Percentiles rank a stretch among this genome's conserved stretches.
These are phyloP conservation scores for Copidosoma aretas DNA, from an alignment of 2,888 invertebrate species.

Conservation along the genomic window DNA sequence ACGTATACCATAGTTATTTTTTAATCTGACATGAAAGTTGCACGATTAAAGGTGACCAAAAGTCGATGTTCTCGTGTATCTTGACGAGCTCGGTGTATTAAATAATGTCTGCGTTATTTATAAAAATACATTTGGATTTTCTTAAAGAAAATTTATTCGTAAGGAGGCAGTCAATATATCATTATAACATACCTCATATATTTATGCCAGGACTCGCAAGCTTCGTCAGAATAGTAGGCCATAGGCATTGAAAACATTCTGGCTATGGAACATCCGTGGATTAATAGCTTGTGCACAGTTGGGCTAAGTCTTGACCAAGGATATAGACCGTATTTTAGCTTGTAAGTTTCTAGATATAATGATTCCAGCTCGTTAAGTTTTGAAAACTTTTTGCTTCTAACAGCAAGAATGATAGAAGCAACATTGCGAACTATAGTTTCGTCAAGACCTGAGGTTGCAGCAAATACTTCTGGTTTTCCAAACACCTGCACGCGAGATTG, in stretches of 20 bases:
- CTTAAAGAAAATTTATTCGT: no score
- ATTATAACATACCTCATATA: no score
- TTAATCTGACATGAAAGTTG: not conserved
- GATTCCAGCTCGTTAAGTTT: conserved; percentile 3
- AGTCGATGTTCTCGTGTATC: conserved; percentile 1
- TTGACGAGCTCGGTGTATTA: conserved; percentile 2
- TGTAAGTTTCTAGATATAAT: conserved; percentile 12
- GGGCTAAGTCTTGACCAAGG: conserved; percentile 13
- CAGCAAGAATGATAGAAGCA: not conserved
- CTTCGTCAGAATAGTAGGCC: conserved; percentile 9
- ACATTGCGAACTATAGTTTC: not conserved
- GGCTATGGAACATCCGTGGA: conserved; percentile 7
- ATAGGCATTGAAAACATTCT: conserved; percentile 5
- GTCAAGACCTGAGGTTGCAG: conserved; percentile 3
- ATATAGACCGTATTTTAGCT: not conserved
- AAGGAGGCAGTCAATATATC: no score
- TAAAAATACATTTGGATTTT: no score
- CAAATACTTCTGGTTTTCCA: conserved; percentile 3
- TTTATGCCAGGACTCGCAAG: conserved; percentile 12
- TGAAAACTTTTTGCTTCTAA: conserved; percentile 5
- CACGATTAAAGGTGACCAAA: conserved; percentile 6
- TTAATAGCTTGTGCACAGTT: no score
- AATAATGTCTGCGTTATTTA: not conserved
- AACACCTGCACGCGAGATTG: conserved; percentile 14
- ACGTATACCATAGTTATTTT: not conserved